Evolutionary conservation across 2,888 invertebrate species (phyloP), one percentile per base, ranked within the genome.

Genomic region (Gonocerus acuteangulatus): DNA sequence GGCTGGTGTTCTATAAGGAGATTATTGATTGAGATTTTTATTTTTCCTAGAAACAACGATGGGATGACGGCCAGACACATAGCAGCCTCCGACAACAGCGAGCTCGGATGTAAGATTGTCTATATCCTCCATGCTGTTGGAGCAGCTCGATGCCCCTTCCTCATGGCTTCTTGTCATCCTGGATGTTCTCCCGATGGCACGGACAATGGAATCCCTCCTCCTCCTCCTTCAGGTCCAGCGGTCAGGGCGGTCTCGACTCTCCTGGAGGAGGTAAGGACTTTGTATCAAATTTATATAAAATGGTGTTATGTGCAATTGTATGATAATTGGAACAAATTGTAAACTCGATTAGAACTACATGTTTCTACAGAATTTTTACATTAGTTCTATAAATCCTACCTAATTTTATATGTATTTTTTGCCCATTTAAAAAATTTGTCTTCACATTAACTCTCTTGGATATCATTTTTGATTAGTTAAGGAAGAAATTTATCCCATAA

Each of bases 81-180:
- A 67, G 82, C 89, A 2, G 80, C 82, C 67, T 69, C 79, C 74
- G 74, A 82, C 74, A 76, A 79, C 0, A 77, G 73, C 36, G 79
- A 77, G 60, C 74, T 69, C 22, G 27, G 65, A 60, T 64, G 63
- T 27, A 83, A 80, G 70, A 84, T 92, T 58, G 74, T 95, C 58
- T 91, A 90, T 72, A 79, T 86, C 49, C 74, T 95, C 48, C 87
- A 94, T 71, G 85, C 89, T 0, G 89, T 93, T 11, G 95, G 95
- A 0, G 94, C 94, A 11, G 78, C 81, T 67, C 82, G 94, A 75
- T 87, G 87, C 69, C 68, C 74, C 0, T 67, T 74, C 0, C 78
- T 78, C 1, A 76, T 78, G 69, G 47, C 63, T 0, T 79, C 78
- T 7, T 95, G 95, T 69, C 79, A 82, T 0, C 77, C 84, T 0